Evolutionary conservation across 2,888 invertebrate genomes (phyloP).

Genomic region (Heteromyza rotundicornis): DNA sequence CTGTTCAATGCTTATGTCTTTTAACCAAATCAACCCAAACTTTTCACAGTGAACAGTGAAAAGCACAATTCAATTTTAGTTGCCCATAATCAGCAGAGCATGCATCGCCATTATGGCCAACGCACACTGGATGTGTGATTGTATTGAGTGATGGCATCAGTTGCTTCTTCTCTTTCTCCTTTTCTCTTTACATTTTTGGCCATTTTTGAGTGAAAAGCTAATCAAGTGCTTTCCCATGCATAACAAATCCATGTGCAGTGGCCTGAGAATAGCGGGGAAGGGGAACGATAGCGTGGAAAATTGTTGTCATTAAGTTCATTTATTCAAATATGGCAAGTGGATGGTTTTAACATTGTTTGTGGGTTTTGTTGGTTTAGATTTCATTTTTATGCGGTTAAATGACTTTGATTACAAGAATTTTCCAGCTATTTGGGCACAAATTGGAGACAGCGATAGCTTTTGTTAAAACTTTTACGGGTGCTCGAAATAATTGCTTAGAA

Average conservation of each 20-base stretch:
- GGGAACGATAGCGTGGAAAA: conserved; percentile 12
- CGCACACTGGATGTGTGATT: too few species aligned
- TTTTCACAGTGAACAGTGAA: conserved; percentile 17
- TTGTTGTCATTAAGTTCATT: conserved; percentile 34
- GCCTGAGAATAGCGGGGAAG: background rate
- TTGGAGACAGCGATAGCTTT: too few species aligned
- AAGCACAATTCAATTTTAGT: too few species aligned
- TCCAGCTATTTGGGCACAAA: too few species aligned
- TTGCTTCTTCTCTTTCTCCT: too few species aligned
- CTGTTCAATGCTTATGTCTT: background rate
- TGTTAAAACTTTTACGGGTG: too few species aligned
- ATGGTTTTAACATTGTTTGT: too few species aligned
- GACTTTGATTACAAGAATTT: too few species aligned
- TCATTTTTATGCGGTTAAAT: background rate
- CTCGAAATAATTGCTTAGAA: too few species aligned
- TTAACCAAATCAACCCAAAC: too few species aligned
- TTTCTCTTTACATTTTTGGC: conserved; percentile 12
- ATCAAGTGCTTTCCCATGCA: conserved; percentile 44
- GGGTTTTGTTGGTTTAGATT: background rate
- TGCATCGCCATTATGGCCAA: conserved; percentile 9
- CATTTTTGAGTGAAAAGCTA: conserved; percentile 28
- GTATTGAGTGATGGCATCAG: conserved; percentile 16
- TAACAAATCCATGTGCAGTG: conserved; percentile 27
- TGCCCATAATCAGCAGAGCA: too few species aligned
- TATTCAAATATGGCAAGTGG: conserved; percentile 38